A percentile compares a stretch with the other conserved stretches of the same genome.
phyloP scores from a whole-genome alignment of 2,797 vertebrate genomes.

The Lagocephalus sceleratus region DNA sequence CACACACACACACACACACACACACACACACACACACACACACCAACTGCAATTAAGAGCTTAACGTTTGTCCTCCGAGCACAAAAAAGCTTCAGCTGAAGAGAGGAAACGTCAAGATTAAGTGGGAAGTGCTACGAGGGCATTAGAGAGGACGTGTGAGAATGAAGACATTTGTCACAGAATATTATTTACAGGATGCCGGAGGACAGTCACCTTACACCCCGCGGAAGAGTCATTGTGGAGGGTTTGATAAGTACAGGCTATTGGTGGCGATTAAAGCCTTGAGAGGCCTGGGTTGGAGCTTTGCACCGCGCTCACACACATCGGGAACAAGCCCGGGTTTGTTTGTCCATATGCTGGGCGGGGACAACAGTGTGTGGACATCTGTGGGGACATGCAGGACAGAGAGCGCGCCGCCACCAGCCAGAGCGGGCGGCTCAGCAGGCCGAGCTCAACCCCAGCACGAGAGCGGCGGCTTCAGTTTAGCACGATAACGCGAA shows the following conservation, averaged over 20 bases:
- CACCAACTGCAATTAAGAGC: conserved; percentile 74
- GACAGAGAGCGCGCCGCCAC: too few relatives aligned
- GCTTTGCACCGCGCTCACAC: conserved; percentile 62
- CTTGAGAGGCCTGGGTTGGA: conserved; percentile 55
- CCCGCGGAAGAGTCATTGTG: conserved; percentile 61
- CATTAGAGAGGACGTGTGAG: conserved; percentile 47
- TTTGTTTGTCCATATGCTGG: conserved; percentile 61
- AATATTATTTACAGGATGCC: conserved; percentile 70
- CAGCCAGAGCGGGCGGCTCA: not conserved
- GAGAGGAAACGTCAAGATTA: conserved; percentile 69
- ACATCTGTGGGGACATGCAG: conserved; percentile 53
- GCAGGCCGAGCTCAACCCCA: too few relatives aligned
- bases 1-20: conserved; percentile 11
- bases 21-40: not conserved
- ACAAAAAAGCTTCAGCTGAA: conserved; percentile 49
- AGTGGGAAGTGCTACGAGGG: conserved; percentile 52
- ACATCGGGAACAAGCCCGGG: conserved; percentile 63
- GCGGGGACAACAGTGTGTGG: conserved; percentile 17
- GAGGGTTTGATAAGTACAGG: conserved; percentile 66
- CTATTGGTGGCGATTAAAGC: conserved; percentile 72
- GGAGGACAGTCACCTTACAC: conserved; percentile 68
- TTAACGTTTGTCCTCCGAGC: conserved; percentile 56
- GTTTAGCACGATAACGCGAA: too few relatives aligned
- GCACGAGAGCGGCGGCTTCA: conserved; percentile 18
- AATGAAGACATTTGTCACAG: conserved; percentile 66